These are phyloP conservation scores for Glossosoma conforme DNA, from an alignment of 1,140 invertebrate genomes.

Conservation along the genomic window DNA sequence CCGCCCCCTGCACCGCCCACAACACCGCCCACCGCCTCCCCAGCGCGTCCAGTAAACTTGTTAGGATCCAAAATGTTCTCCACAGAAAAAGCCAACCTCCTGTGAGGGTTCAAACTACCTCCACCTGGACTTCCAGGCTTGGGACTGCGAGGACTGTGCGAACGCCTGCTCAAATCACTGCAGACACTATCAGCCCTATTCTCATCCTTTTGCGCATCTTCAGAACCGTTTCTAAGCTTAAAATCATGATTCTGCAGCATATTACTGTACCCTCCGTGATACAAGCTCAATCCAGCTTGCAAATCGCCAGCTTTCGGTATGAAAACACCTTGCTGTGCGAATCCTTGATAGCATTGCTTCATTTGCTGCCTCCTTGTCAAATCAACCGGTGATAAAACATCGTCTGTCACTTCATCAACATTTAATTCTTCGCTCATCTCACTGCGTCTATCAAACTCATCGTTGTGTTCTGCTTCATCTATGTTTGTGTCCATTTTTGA, in stretches of 20 bases:
- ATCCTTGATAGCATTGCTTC: constrained; percentile 16
- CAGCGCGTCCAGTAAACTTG: constrained; percentile 70
- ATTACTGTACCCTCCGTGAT: constrained; percentile 13
- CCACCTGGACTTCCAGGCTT: constrained; percentile 39
- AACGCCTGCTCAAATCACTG: constrained; percentile 41
- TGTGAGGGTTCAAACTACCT: constrained; percentile 34
- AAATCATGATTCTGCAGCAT: constrained; percentile 27
- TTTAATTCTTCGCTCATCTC: constrained; percentile 37
- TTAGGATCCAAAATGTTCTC: constrained; percentile 89
- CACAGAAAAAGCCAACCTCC: constrained; percentile 76
- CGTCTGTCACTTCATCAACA: constrained; percentile 40
- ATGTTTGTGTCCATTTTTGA: constrained; percentile 18
- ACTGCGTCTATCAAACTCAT: constrained; percentile 36
- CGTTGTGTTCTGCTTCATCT: constrained; percentile 30
- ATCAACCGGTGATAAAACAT: constrained; percentile 41
- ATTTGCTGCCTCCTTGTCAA: constrained; percentile 37
- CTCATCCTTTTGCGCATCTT: no score
- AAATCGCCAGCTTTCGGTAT: constrained; percentile 16
- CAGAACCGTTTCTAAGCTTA: constrained; percentile 35
- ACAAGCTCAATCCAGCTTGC: constrained; percentile 16
- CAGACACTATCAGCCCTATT: no score
- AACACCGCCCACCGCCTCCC: constrained; percentile 13
- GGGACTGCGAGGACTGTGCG: constrained; percentile 37
- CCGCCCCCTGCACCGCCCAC: constrained; percentile 1
- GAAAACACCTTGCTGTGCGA: constrained; percentile 27